Base-by-base conservation (phyloP, 2,113 vertebrate genomes). In the Caracal caracal region DNA sequence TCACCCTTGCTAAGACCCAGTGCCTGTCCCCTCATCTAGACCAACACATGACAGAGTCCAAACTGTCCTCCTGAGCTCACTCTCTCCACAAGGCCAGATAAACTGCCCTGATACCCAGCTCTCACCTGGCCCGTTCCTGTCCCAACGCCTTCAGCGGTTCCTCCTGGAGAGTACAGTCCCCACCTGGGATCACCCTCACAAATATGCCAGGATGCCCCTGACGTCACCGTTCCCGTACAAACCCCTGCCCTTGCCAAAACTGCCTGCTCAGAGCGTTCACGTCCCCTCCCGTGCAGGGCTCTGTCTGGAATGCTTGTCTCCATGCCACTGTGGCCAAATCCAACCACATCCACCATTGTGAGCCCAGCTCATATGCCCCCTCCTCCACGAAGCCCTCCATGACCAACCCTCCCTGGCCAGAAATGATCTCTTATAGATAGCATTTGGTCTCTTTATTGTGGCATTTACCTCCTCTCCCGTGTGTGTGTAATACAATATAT, bases 331-430 rank as follows among this genome's bases (percentile, higher is more conserved):
- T 12, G 40, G 71, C 51, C 71, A 82, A 33, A 83, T 66, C 33
- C 30, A 85, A 49, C 22, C 63, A 47, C 37, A 40, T 2, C 16
- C 33, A 10, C 65, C 56, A 37, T n/a, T 0, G 37, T 9, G 47
- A 93, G 30, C 71, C 82, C 59, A 28, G 56, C 59, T 86, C 17
- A 22, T 0, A n/a, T 3, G 10, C 43, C 6, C 35, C 49, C 53
- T 84, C 59, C 49, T 94, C 92, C 78, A 93, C 0, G 13, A 35
- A 96, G 92, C 47, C 53, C 68, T 87, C 88, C 80, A 35, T 33
- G 65, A 40, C 66, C 75, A 12, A 28, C 22, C 8, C 33, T 40
- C 61, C 83, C 71, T 28, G 63, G 85, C 35, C 40, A 88, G 95
- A 59, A 85, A 81, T 8, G 33, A 86, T 30, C 83, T 86, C 71